Evolutionary conservation across 1,140 invertebrate species (phyloP).

Genomic region (Portunus trituberculatus): DNA sequence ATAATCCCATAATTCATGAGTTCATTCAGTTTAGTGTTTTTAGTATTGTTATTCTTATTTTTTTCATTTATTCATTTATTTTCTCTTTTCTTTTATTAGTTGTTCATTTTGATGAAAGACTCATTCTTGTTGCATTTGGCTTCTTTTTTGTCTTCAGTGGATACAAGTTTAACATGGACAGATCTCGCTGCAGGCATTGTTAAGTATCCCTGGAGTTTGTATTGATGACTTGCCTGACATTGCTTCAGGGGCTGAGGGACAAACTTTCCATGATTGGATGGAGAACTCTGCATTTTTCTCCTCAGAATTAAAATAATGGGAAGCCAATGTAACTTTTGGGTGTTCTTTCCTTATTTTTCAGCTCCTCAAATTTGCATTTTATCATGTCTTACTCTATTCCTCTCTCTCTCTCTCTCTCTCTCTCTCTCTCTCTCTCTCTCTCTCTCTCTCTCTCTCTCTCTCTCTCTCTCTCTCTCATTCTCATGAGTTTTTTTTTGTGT

Average conservation of each 20-base stretch:
- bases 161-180: not conserved
- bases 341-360: slow-evolving; percentile 29
- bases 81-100: not conserved
- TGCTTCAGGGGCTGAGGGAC: not conserved
- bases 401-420: slow-evolving; percentile 2
- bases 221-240: not conserved
- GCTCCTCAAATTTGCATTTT: slow-evolving; percentile 15
- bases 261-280: not conserved
- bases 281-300: not conserved
- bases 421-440: not conserved
- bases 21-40: not conserved
- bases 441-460: slow-evolving; percentile 29
- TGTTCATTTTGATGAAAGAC: not conserved
- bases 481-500: not conserved
- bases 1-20: not conserved
- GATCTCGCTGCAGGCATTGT: not conserved
- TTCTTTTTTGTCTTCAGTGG: not conserved
- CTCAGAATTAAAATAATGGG: not conserved
- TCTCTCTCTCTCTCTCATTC: not conserved
- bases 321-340: not conserved
- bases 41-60: too few species aligned
- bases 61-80: not conserved
- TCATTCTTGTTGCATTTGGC: not conserved
- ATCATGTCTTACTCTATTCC: not conserved
- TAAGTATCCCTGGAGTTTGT: not conserved